These are phyloP conservation scores for Jacana jacana DNA, from an alignment of 2,113 vertebrate species.

Conservation along the genomic window DNA sequence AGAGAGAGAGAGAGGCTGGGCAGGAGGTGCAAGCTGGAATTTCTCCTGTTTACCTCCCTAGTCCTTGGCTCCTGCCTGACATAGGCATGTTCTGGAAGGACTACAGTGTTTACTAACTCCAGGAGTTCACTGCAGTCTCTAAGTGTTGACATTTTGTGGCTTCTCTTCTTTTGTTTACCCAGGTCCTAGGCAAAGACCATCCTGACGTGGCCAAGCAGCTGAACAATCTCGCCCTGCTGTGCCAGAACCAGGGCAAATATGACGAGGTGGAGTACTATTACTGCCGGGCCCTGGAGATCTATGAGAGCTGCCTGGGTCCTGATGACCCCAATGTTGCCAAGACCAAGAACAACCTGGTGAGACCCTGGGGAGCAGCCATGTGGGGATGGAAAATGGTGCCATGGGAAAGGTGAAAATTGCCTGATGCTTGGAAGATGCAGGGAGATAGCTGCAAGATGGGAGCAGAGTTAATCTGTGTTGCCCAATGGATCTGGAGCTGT, in stretches of 20 bases:
- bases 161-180: not conserved
- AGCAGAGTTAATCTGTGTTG: not conserved
- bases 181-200: conserved; percentile 95
- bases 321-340: conserved; percentile 98
- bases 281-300: conserved; percentile 94
- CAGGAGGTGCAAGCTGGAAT: not conserved
- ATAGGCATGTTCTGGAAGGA: not conserved
- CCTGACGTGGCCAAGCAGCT: conserved; percentile 98
- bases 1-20: not conserved
- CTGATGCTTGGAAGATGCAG: not conserved
- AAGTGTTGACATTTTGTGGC: not conserved
- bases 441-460: not conserved
- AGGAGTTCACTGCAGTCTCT: not conserved
- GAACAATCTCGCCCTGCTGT: conserved; percentile 95
- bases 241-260: conserved; percentile 99
- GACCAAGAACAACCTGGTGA: conserved; percentile 98
- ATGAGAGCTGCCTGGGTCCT: conserved; percentile 88
- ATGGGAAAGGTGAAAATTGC: not conserved
- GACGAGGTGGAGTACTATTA: conserved; percentile 98
- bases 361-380: not conserved
- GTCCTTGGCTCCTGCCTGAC: not conserved
- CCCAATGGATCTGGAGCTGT: not conserved
- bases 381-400: not conserved
- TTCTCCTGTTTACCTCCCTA: not conserved
- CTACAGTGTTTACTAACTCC: not conserved